Base-by-base conservation (phyloP, 2,113 vertebrate genomes). In the Nothoprocta perdicaria region DNA sequence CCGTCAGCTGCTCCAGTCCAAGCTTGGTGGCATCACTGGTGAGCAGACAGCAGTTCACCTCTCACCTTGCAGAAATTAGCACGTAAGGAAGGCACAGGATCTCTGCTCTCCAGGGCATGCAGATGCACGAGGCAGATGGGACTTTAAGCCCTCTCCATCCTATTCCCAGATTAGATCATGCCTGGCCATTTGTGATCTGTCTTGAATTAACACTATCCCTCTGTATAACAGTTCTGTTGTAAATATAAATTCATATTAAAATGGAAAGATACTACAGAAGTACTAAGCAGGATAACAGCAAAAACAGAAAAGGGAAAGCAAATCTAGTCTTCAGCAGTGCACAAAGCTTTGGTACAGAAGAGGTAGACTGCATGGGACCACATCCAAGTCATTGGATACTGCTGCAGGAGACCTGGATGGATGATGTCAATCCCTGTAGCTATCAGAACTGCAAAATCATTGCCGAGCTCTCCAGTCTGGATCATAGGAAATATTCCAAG, bases 191-290 rank as follows among this genome's bases (percentile, higher is more conserved):
- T 55, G 62, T 45, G 55, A 72, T 80, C 87, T 87, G 35, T 26
- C 89, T 84, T 76, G 58, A 41, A 93, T 62, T 76, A 86, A 81
- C 78, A 86, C 74, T 84, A 19, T 65, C 84, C 45, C 71, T 71
- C 62, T 80, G 22, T 61, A 68, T 19, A 35, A 88, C 53, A 78
- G 10, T 3, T 10, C 48, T 58, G 45, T 52, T 57, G 15, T 33
- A 84, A 80, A 66, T 76, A 92, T 6, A 67, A 76, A 71, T 60
- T 55, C 3, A 10, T 61, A 38, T 33, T 91, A 57, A 79, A 83
- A 33, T 4, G 18, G 38, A 85, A 74, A 91, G 76, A 66, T 45
- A 89, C 58, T 84, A 57, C n/a, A 19, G 50, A 14, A 65, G 53
- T 53, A 73, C 58, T 57, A 75, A 79, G 43, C 48, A 50, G 19